Evolutionary conservation across 1,140 invertebrate species (phyloP).

Genomic region (Drosophila burlai): DNA sequence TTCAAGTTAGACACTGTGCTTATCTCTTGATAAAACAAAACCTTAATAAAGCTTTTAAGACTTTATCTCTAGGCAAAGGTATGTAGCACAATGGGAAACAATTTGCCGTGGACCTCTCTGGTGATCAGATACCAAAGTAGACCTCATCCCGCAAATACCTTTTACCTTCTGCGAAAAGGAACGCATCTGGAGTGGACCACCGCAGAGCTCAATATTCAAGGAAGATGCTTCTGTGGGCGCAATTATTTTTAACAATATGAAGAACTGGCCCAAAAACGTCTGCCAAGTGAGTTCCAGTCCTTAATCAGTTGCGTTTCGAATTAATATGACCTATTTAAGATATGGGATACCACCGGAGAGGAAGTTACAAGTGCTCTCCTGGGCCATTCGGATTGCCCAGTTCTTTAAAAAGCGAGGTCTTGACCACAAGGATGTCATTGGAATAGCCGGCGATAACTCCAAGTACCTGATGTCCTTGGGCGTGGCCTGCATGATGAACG

Average conservation of each 20-base stretch:
- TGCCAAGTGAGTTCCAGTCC: not conserved
- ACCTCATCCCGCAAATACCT: too few species aligned
- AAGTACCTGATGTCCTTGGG: constrained; percentile 2
- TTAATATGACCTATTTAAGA: not conserved
- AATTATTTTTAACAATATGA: not conserved
- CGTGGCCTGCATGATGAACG: constrained; percentile 7
- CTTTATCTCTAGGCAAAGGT: too few species aligned
- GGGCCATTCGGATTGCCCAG: constrained; percentile 4
- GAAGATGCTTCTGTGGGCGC: not conserved
- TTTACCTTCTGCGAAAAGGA: too few species aligned
- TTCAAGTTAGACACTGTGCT: too few species aligned
- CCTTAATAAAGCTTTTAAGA: too few species aligned
- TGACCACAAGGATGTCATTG: not conserved
- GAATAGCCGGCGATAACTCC: constrained; percentile 2
- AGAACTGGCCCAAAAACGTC: not conserved
- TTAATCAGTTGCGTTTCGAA: not conserved
- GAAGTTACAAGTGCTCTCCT: constrained; percentile 4
- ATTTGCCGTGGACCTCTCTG: too few species aligned
- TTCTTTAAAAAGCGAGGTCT: constrained; percentile 2
- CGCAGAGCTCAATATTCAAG: not conserved
- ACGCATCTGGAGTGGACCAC: too few species aligned
- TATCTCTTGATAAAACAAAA: too few species aligned
- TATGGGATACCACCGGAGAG: constrained; percentile 1
- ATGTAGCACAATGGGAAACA: too few species aligned
- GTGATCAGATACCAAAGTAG: too few species aligned